Evolutionary conservation across 2,888 invertebrate species (phyloP).

Genomic region (Rhagonycha lutea): DNA sequence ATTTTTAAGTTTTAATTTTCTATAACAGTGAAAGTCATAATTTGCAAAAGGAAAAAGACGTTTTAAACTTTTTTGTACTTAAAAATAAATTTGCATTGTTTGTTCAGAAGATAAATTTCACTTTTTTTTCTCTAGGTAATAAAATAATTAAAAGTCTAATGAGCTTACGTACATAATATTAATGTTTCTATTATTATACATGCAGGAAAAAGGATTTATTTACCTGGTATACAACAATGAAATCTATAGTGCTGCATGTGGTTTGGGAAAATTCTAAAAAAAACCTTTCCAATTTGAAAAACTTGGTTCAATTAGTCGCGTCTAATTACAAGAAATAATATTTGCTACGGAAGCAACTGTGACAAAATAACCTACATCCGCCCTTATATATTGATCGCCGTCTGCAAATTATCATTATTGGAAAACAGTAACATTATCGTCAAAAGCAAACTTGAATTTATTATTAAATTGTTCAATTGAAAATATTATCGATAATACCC

Average conservation of each 20-base stretch:
- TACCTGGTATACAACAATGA: neutral
- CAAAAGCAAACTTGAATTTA: neutral
- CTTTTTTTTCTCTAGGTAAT: neutral
- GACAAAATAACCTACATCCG: conserved; percentile 1
- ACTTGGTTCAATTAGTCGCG: neutral
- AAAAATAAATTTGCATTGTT: neutral
- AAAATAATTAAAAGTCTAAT: neutral
- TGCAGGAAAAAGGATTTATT: neutral
- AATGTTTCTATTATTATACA: neutral
- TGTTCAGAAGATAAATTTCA: neutral
- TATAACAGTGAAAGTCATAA: neutral
- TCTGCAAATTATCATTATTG: neutral
- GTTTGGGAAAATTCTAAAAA: neutral
- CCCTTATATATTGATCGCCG: conserved; percentile 8
- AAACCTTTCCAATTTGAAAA: neutral
- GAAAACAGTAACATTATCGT: neutral
- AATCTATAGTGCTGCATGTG: neutral
- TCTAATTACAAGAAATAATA: neutral
- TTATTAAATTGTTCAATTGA: too few relatives aligned
- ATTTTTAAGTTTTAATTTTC: neutral
- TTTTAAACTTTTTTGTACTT: neutral
- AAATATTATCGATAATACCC: too few relatives aligned
- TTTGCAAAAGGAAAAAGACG: neutral
- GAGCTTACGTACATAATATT: neutral
- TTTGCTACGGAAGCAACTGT: conserved; percentile 3